Conservation (phyloP, 2,797 vertebrate genomes). For the Phataginus tetradactyla region DNA sequence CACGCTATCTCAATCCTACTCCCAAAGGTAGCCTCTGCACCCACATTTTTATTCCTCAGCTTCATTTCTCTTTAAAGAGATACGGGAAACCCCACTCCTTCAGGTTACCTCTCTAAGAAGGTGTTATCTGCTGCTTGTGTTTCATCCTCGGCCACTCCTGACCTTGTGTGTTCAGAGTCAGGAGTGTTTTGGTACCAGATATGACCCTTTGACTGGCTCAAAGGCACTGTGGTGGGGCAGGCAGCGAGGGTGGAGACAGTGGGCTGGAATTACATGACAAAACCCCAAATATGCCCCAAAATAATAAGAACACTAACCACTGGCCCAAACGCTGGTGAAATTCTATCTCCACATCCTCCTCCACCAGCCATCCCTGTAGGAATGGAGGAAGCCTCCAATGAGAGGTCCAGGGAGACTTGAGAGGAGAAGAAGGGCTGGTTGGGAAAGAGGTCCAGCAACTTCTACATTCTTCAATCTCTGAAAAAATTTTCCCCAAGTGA, state of each 20-base stretch:
- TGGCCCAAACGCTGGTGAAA: conserved; percentile 84
- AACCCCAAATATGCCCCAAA: conserved; percentile 82
- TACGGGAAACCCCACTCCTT: not conserved
- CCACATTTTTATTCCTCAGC: not conserved
- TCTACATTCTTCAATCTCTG: conserved; percentile 39
- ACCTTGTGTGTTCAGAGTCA: conserved; percentile 52
- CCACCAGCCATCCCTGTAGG: conserved; percentile 82
- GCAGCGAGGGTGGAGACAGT: conserved; percentile 62
- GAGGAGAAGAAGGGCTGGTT: conserved; percentile 52
- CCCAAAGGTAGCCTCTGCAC: conserved; percentile 48
- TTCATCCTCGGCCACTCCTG: conserved; percentile 47
- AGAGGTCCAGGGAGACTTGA: conserved; percentile 41
- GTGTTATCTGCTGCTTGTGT: not conserved
- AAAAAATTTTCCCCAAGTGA: not conserved
- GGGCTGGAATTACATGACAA: conserved; percentile 78
- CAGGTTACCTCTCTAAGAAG: conserved; percentile 55
- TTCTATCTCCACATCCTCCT: conserved; percentile 78
- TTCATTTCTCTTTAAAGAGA: conserved; percentile 11
- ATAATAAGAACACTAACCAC: conserved; percentile 86
- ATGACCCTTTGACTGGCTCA: conserved; percentile 78
- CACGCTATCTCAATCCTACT: not conserved
- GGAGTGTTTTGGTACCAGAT: conserved; percentile 78
- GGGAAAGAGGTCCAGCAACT: conserved; percentile 20
- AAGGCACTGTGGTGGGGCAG: conserved; percentile 63
- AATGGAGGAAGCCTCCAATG: conserved; percentile 71